phyloP scores from a whole-genome alignment of 2,888 invertebrate genomes.

The Aquatica leii region DNA sequence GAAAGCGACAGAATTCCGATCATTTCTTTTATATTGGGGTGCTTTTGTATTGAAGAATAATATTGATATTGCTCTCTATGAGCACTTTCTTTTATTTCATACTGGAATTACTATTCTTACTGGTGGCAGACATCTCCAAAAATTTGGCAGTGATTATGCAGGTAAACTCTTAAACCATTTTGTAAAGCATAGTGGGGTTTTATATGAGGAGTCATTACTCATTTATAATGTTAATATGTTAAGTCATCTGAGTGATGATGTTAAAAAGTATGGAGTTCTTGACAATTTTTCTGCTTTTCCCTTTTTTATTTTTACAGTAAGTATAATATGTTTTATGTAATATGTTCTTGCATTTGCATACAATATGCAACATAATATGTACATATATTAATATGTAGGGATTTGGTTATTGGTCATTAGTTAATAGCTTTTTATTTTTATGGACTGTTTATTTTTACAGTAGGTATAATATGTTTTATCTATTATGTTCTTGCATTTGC shows the following conservation, averaged over 20 bases:
- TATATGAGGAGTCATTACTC: slow-evolving; percentile 5
- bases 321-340: too few species aligned
- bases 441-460: slow-evolving; percentile 44
- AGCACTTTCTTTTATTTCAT: slow-evolving; percentile 26
- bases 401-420: too few species aligned
- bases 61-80: slow-evolving; percentile 20
- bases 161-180: background rate
- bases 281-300: slow-evolving; percentile 15
- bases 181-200: slow-evolving; percentile 7
- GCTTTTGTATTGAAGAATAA: slow-evolving; percentile 1
- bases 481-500: too few species aligned
- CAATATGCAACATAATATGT: too few species aligned
- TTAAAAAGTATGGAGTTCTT: slow-evolving; percentile 5
- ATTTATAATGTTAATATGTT: slow-evolving; percentile 14
- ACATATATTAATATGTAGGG: too few species aligned
- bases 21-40: slow-evolving; percentile 19
- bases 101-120: slow-evolving; percentile 17
- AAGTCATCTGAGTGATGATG: slow-evolving; percentile 3
- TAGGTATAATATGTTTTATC: too few species aligned
- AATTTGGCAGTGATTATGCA: slow-evolving; percentile 1
- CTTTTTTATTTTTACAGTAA: slow-evolving; percentile 42
- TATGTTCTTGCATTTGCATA: too few species aligned
- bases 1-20: slow-evolving; percentile 24
- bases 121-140: background rate
- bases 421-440: too few species aligned